Conservation (phyloP, 2,888 invertebrate species). For the Agonopterix alstromeriana region DNA sequence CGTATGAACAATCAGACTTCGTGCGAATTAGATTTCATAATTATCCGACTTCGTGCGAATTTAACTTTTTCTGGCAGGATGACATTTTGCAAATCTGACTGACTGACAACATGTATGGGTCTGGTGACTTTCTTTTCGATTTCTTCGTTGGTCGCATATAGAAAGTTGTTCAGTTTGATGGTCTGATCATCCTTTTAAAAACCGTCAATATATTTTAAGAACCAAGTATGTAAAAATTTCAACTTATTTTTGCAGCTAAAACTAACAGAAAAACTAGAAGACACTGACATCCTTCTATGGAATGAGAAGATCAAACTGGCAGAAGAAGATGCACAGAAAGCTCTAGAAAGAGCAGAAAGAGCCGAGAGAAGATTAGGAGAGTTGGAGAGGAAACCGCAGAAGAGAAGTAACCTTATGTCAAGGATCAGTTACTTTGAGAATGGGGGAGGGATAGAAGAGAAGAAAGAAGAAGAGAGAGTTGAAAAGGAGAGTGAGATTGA, state of each 20-base stretch:
- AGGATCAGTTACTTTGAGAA: slow-evolving; percentile 62
- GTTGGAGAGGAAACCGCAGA: slow-evolving; percentile 15
- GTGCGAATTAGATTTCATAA: too few relatives aligned
- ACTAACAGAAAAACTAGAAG: slow-evolving; percentile 80
- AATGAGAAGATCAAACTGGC: slow-evolving; percentile 82
- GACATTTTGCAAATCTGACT: too few relatives aligned
- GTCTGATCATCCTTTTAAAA: too few relatives aligned
- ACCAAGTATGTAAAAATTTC: not conserved
- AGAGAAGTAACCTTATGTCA: slow-evolving; percentile 47
- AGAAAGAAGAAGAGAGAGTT: slow-evolving; percentile 19
- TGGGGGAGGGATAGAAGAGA: slow-evolving; percentile 33
- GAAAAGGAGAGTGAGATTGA: not conserved
- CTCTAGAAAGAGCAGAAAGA: slow-evolving; percentile 77
- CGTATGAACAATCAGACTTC: too few relatives aligned
- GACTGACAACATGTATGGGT: too few relatives aligned
- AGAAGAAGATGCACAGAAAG: slow-evolving; percentile 81
- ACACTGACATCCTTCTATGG: slow-evolving; percentile 80
- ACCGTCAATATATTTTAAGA: too few relatives aligned
- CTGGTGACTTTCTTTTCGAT: too few relatives aligned
- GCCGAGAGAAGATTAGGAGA: slow-evolving; percentile 40
- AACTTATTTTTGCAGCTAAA: slow-evolving; percentile 52
- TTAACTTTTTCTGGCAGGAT: too few relatives aligned
- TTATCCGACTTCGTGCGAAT: too few relatives aligned
- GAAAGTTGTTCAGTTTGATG: too few relatives aligned
- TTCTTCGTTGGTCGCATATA: too few relatives aligned